Evolutionary conservation across 1,140 invertebrate species (phyloP).

Genomic region (Laodelphax striatellus): DNA sequence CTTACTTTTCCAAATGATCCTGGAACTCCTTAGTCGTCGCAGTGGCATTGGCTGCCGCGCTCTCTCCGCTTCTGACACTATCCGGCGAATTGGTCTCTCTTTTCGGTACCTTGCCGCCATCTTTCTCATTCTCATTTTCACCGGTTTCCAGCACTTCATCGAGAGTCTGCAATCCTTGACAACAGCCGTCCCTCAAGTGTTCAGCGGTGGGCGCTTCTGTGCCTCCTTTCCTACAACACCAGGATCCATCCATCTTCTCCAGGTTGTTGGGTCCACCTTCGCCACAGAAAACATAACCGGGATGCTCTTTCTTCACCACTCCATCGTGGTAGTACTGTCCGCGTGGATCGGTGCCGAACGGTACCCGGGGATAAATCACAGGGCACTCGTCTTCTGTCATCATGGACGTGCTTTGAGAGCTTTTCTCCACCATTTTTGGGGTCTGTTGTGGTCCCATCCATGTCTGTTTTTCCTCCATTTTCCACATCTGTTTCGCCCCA

Average conservation of each 20-base stretch:
- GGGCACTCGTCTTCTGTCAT: constrained; percentile 8
- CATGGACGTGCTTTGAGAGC: too few relatives aligned
- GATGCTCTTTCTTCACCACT: constrained; percentile 16
- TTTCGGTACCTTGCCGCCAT: constrained; percentile 22
- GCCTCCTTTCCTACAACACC: constrained; percentile 54
- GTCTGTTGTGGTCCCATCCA: constrained; percentile 5
- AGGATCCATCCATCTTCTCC: constrained; percentile 45
- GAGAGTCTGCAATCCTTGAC: constrained; percentile 44
- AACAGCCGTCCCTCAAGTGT: constrained; percentile 57
- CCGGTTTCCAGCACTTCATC: constrained; percentile 48
- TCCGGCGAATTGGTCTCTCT: not conserved
- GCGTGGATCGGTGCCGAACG: constrained; percentile 21
- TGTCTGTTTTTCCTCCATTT: too few relatives aligned
- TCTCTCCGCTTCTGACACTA: not conserved
- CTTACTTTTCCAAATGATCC: constrained; percentile 16
- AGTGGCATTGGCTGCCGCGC: not conserved
- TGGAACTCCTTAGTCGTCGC: constrained; percentile 14
- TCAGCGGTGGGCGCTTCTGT: constrained; percentile 54
- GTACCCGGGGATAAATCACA: constrained; percentile 12
- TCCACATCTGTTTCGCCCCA: too few relatives aligned
- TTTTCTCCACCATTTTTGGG: constrained; percentile 4
- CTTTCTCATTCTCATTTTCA: constrained; percentile 11
- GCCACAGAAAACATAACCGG: constrained; percentile 44
- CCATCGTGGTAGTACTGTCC: constrained; percentile 12
- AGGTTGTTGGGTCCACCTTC: constrained; percentile 50